Evolutionary conservation across 1,140 invertebrate genomes (phyloP), one percentile per base, ranked within the genome.

Genomic region (Ceratoteleas bidentatus): DNA sequence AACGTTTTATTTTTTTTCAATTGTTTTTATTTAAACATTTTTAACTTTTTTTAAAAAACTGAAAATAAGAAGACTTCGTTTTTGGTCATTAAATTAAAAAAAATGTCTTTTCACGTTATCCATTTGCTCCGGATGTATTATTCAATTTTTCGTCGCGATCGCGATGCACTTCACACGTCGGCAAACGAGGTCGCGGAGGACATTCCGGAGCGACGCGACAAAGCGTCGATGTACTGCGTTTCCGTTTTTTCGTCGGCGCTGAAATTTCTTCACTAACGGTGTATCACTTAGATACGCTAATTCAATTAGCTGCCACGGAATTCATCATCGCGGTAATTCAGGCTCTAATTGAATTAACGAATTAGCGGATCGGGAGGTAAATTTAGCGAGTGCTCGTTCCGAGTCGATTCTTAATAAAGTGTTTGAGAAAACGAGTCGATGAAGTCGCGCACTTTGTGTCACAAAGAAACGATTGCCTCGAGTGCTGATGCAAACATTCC

Each of bases 321-420:
- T 84, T 84, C 83, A 84, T 84, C 83, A 84, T 84, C 78, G 78
- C 78, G 83, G 83, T 81, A 84, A 84, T 84, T 84, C 82, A 84
- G 76, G 72, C 50, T 80, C 81, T 84, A 84, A 80, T 84, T 84
- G 70, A 84, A 84, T 84, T 84, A 84, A 81, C 82, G 77, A 84
- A 80, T 84, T 84, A 81, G 82, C 82, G 38, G 66, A 74, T 84
- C 64, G 70, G 57, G 50, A 56, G 66, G 75, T 64, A 79, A 79
- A 73, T 83, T 83, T 83, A 83, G 65, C 81, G 76, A 75, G 69
- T 78, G 74, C 77, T 77, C 75, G 74, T 75, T 83, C 60, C 52
- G 54, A 69, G 69, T 60, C 65, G 53, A 70, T 73, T 65, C 61
- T 73, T 77, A 62, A 77, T 83, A 74, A 78, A 61, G 65, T 66